Evolutionary conservation across 2,113 vertebrate genomes (phyloP), one percentile per base, ranked within the genome.

Genomic region (Thymallus thymallus): DNA sequence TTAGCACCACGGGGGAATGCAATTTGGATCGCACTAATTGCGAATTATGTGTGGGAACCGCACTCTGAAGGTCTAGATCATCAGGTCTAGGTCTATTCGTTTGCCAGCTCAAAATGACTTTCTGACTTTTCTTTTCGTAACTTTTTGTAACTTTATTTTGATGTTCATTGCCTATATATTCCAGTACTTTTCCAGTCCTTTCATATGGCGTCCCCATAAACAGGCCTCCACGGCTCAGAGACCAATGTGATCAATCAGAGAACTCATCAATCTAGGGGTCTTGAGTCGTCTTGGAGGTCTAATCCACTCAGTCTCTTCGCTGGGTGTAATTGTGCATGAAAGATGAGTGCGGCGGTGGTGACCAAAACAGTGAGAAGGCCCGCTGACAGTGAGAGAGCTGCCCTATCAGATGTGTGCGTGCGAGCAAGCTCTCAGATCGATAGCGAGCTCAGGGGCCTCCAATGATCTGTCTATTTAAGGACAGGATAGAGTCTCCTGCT

Each of bases 21-120:
- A 79, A 76, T 84, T 80, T 81, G 32, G 73, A 66, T 80, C 80
- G 76, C 14, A 35, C 79, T 87, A 80, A 86, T 86, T 85, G 74
- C 79, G 35, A 77, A 80, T 82, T 71, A 85, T 48, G 76, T 75
- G 61, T 56, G 64, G 46, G 80, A 51, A 82, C 61, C 7, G 3
- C 23, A 13, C 23, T 63, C 24, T n/a, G n/a, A n/a, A n/a, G n/a
- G n/a, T n/a, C n/a, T n/a, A n/a, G n/a, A n/a, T n/a, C n/a, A n/a
- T n/a, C n/a, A n/a, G n/a, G n/a, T n/a, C n/a, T n/a, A n/a, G n/a
- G 4, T 3, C n/a, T 23, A n/a, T 58, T 61, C 13, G n/a, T 61
- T 13, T 41, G 5, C 14, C 1, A 18, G 35, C 35, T 41, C 35
- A 14, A 6, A 6, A 14, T 18, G 4, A 18, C 46, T 51, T 16